phyloP scores from a whole-genome alignment of 2,797 vertebrate genomes.

The Pseudomugil tenellus region DNA sequence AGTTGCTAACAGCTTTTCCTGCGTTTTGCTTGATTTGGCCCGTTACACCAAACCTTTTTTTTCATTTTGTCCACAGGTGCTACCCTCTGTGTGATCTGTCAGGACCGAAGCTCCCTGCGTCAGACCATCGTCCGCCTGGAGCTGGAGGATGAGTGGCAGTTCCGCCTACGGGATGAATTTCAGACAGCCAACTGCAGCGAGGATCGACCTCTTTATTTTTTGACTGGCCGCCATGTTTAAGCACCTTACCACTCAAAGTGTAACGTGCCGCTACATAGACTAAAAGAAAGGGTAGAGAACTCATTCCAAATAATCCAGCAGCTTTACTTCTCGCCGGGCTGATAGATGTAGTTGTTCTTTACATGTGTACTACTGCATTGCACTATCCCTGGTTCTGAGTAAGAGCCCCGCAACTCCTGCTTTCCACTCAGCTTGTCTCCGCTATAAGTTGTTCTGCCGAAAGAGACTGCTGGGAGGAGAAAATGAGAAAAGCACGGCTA shows the following conservation, averaged over 20 bases:
- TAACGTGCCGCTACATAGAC: constrained; percentile 17
- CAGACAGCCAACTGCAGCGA: constrained; percentile 97
- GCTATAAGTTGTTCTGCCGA: constrained; percentile 32
- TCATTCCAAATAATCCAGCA: constrained; percentile 39
- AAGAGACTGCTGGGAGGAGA: constrained; percentile 44
- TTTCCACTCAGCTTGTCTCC: constrained; percentile 28
- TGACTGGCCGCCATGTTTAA: constrained; percentile 95
- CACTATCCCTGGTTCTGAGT: constrained; percentile 35
- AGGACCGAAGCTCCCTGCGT: constrained; percentile 95
- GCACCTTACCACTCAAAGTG: not conserved
- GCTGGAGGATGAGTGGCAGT: constrained; percentile 98
- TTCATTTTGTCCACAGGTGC: constrained; percentile 83
- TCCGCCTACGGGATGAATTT: constrained; percentile 96
- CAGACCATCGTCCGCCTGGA: constrained; percentile 96
- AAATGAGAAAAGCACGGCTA: constrained; percentile 23
- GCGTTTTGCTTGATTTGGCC: not conserved
- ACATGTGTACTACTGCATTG: constrained; percentile 27
- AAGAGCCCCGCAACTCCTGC: constrained; percentile 33
- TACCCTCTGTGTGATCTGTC: constrained; percentile 96
- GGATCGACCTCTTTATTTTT: constrained; percentile 95
- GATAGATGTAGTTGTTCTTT: constrained; percentile 42
- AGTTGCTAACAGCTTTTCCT: not conserved
- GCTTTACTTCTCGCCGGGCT: constrained; percentile 37
- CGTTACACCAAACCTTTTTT: not conserved
- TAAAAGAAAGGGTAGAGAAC: constrained; percentile 7